Evolutionary conservation across 2,113 vertebrate genomes (phyloP).

Genomic region (Hippocampus guttulatus): DNA sequence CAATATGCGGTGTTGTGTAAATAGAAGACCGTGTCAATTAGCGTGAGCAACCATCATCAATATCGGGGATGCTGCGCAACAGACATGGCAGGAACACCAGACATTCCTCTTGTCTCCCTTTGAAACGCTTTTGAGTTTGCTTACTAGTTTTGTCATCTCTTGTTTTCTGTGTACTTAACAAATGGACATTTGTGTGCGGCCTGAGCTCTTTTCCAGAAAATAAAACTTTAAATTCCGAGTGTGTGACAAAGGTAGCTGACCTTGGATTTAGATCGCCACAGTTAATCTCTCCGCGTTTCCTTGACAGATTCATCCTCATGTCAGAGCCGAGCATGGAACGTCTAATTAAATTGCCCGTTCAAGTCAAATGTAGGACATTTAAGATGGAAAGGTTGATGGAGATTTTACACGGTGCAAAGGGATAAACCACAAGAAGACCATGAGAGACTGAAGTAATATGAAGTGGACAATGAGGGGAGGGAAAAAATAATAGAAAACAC

Average conservation of each 20-base stretch:
- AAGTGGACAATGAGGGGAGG: background rate
- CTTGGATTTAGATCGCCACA: background rate
- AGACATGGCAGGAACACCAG: background rate
- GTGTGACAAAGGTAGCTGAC: background rate
- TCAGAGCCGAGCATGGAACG: background rate
- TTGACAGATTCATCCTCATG: background rate
- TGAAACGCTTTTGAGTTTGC: background rate
- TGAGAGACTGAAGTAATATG: background rate
- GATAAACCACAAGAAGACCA: background rate
- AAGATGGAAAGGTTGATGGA: conserved; percentile 2
- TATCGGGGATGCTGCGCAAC: background rate
- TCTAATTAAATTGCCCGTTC: background rate
- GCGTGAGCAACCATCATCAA: background rate
- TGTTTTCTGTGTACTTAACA: background rate
- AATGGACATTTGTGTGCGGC: background rate
- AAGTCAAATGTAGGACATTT: background rate
- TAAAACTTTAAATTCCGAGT: background rate
- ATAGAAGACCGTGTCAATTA: background rate
- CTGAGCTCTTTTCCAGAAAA: background rate
- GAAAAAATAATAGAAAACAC: background rate
- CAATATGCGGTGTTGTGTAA: background rate
- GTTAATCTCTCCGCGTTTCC: background rate
- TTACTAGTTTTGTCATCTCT: background rate
- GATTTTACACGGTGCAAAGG: background rate
- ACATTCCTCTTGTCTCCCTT: background rate